These are phyloP conservation scores for Phanerotoma sp. DNA, from an alignment of 2,888 invertebrate genomes.

Conservation along the genomic window DNA sequence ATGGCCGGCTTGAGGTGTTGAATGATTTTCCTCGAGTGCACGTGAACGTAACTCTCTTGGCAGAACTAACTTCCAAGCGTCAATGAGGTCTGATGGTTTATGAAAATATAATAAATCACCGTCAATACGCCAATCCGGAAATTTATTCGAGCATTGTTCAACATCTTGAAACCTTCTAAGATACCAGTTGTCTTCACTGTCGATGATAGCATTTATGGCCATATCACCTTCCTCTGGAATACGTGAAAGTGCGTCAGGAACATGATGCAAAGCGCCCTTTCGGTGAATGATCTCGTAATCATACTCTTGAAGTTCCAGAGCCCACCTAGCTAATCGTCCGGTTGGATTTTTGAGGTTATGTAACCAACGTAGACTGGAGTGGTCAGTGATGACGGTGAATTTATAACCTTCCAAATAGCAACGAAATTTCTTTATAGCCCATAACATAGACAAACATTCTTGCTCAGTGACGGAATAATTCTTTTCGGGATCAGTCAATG, in stretches of 20 bases:
- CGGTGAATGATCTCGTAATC: conserved; percentile 22
- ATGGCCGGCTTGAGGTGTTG: conserved; percentile 29
- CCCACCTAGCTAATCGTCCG: conserved; percentile 36
- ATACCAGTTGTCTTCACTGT: conserved; percentile 8
- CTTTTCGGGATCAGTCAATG: conserved; percentile 28
- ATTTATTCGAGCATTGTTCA: background rate
- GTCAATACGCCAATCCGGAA: conserved; percentile 3
- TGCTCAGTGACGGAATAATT: conserved; percentile 35
- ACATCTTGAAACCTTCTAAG: background rate
- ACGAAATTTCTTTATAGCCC: conserved; percentile 33
- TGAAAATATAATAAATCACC: background rate
- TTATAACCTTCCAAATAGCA: conserved; percentile 32
- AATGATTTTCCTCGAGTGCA: background rate
- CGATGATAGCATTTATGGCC: no score
- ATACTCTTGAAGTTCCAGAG: conserved; percentile 30
- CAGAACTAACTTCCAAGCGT: conserved; percentile 19
- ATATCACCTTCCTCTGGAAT: conserved; percentile 25
- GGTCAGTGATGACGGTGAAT: conserved; percentile 36
- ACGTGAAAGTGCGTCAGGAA: conserved; percentile 29
- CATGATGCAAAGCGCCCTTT: conserved; percentile 19
- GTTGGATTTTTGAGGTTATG: conserved; percentile 33
- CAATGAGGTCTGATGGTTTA: background rate
- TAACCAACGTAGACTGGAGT: conserved; percentile 36
- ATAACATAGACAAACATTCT: conserved; percentile 37
- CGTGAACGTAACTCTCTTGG: background rate